Percentiles rank a stretch among this genome's conserved stretches.
phyloP scores from a whole-genome alignment of 2,797 vertebrate species.

The Halcyon chelicuti region DNA sequence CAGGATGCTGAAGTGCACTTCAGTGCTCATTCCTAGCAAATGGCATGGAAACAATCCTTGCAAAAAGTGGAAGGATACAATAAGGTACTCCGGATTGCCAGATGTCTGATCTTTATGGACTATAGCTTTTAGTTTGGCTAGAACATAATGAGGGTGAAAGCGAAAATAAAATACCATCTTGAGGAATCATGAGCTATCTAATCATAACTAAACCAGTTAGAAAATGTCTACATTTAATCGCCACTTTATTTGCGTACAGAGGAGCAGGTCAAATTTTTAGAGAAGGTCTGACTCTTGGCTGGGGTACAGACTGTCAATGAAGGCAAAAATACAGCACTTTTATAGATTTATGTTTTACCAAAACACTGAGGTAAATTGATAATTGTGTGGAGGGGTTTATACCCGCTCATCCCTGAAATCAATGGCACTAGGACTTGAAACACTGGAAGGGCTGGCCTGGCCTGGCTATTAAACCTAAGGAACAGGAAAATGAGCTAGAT shows the following conservation, averaged over 20 bases:
- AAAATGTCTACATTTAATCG: not conserved
- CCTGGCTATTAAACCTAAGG: not conserved
- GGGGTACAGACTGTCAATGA: not conserved
- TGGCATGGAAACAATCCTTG: not conserved
- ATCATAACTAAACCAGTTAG: not conserved
- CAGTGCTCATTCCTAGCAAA: not conserved
- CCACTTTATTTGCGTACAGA: not conserved
- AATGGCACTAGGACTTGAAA: not conserved
- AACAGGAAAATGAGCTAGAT: not conserved
- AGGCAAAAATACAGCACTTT: not conserved
- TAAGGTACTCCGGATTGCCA: not conserved
- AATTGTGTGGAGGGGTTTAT: not conserved
- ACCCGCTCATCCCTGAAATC: not conserved
- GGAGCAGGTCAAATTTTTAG: not conserved
- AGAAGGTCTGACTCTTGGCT: not conserved
- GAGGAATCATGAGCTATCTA: not conserved
- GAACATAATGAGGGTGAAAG: not conserved
- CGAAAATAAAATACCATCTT: not conserved
- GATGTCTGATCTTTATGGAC: not conserved
- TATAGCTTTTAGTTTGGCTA: not conserved
- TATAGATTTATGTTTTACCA: not conserved
- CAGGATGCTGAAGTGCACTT: not conserved
- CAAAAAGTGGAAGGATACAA: not conserved
- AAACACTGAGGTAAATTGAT: not conserved
- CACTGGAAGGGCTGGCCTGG: not conserved